Evolutionary conservation across 1,140 invertebrate genomes (phyloP).

Genomic region (Polypedilum vanderplanki): DNA sequence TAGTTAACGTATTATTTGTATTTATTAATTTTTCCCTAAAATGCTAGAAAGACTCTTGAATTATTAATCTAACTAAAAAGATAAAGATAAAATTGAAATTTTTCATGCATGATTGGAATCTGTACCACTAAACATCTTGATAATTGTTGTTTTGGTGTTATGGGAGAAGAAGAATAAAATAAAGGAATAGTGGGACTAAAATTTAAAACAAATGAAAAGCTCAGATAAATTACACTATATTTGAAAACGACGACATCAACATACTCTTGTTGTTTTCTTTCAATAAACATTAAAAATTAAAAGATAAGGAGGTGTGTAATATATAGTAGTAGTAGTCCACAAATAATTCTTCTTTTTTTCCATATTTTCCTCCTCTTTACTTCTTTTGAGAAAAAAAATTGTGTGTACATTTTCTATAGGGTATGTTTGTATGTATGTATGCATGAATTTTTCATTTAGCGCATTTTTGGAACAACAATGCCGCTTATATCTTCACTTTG

Average conservation of each 20-base stretch:
- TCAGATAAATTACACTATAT: conserved; percentile 14
- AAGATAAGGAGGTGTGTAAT: conserved; percentile 20
- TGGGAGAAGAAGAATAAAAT: no score
- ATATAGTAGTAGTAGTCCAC: neutral
- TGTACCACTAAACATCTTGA: no score
- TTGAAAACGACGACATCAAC: neutral
- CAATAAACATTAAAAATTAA: conserved; percentile 22
- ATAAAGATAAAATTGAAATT: no score
- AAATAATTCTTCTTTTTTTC: neutral
- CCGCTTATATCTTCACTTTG: no score
- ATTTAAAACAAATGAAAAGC: neutral
- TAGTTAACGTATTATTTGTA: no score
- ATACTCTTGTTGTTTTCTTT: conserved; percentile 10
- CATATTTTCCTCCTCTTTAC: neutral
- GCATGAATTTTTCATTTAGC: neutral
- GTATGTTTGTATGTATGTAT: conserved; percentile 22
- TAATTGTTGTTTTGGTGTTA: no score
- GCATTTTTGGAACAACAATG: no score
- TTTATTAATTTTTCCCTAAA: no score
- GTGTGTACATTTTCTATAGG: neutral
- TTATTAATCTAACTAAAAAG: no score
- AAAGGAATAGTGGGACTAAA: no score
- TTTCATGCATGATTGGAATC: no score
- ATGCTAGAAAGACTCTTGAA: no score
- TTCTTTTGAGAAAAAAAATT: conserved; percentile 6